Evolutionary conservation across 2,888 invertebrate species (phyloP).

Genomic region (Dicyrtomina minuta): DNA sequence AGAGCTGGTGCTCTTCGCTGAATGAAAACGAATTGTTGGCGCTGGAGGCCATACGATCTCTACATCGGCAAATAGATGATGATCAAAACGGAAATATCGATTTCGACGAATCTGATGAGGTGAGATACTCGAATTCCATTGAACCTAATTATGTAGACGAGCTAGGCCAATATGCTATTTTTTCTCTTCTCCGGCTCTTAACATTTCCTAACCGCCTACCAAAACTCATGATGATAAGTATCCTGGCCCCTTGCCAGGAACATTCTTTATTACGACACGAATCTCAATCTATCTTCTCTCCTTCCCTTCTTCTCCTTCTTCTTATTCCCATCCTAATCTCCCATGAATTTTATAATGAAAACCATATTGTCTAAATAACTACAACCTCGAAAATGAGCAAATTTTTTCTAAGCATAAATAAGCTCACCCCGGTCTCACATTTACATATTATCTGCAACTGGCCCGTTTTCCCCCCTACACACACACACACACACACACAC

Average conservation of each 20-base stretch:
- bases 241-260: constrained; percentile 18
- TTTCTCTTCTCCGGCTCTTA: constrained; percentile 11
- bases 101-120: constrained; percentile 95
- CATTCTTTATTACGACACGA: constrained; percentile 25
- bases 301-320: constrained; percentile 9
- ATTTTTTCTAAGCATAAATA: background rate
- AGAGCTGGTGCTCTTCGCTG: constrained; percentile 48
- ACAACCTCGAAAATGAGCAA: constrained; percentile 13
- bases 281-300: constrained; percentile 17
- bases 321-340: constrained; percentile 9
- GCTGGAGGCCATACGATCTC: constrained; percentile 85
- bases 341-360: constrained; percentile 26
- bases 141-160: background rate
- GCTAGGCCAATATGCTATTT: constrained; percentile 19
- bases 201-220: background rate
- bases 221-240: constrained; percentile 13
- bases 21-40: constrained; percentile 72
- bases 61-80: constrained; percentile 94
- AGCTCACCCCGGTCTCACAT: too few relatives aligned
- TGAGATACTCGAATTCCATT: constrained; percentile 56
- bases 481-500: too few relatives aligned
- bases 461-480: too few relatives aligned
- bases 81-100: constrained; percentile 94
- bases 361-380: constrained; percentile 18
- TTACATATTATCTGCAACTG: background rate